Evolutionary conservation across 2,113 vertebrate genomes (phyloP).

Genomic region (Willisornis vidua): DNA sequence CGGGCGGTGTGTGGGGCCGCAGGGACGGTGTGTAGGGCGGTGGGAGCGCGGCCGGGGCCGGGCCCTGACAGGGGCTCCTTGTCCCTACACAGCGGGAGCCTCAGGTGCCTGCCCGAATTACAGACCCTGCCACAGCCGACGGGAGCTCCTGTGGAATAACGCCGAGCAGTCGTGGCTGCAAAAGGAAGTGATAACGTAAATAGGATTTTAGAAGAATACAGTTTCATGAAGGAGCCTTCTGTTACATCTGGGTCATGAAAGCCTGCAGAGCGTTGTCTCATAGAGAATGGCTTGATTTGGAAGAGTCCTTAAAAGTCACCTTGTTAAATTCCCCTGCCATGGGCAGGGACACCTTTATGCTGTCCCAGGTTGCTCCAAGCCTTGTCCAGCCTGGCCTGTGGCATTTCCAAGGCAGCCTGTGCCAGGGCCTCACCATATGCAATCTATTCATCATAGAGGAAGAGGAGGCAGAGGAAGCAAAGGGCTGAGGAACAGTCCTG

Average conservation of each 20-base stretch:
- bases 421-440: neutral
- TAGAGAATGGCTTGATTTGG: neutral
- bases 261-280: fast-evolving
- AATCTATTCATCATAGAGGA: neutral
- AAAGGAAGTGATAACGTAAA: neutral
- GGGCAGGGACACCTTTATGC: no score
- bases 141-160: neutral
- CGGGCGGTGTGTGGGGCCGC: neutral
- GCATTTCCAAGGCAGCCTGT: no score
- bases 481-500: neutral
- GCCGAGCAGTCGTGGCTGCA: neutral
- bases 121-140: fast-evolving
- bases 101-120: no score
- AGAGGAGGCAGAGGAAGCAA: neutral
- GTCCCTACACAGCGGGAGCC: neutral
- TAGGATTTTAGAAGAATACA: neutral
- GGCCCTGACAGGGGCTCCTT: fast-evolving
- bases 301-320: neutral
- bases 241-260: neutral
- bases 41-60: fast-evolving
- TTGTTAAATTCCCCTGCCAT: neutral
- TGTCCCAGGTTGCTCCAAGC: no score
- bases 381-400: no score
- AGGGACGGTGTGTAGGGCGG: no score
- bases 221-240: no score